Conservation (phyloP, 2,888 invertebrate genomes). For the Aphrophora alni region DNA sequence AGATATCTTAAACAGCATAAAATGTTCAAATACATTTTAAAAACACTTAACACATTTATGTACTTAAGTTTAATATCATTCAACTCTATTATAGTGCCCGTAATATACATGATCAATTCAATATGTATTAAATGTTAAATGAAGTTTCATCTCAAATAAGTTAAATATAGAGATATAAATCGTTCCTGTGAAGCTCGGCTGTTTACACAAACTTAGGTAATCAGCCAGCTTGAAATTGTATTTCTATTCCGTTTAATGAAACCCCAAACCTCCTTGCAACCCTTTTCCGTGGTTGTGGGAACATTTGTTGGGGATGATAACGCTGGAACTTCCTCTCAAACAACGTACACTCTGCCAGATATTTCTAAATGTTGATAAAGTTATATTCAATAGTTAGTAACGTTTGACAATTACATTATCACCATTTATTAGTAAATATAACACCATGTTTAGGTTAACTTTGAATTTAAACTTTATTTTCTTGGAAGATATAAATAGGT, state of each 20-base stretch:
- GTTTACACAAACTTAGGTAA: constrained; percentile 9
- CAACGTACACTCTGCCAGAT: not conserved
- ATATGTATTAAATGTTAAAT: not conserved
- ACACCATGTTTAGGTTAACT: no score
- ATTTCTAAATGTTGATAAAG: not conserved
- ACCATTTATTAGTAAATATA: no score
- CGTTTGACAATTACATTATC: not conserved
- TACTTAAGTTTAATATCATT: no score
- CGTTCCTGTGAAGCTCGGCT: not conserved
- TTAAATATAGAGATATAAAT: constrained; percentile 2
- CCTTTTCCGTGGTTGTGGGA: not conserved
- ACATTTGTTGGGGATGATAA: not conserved
- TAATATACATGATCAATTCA: no score
- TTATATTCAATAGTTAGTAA: not conserved
- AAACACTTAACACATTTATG: no score
- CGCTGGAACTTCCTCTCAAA: not conserved
- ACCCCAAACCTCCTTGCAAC: not conserved
- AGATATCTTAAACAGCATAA: no score
- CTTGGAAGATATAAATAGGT: no score
- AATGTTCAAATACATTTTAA: no score
- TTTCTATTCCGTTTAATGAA: constrained; percentile 6
- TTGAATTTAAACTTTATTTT: no score
- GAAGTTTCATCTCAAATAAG: not conserved
- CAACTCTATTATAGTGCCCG: no score
- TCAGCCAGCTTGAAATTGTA: constrained; percentile 6